Conservation (phyloP, 2,888 invertebrate genomes). For the Oasisia sp. region DNA sequence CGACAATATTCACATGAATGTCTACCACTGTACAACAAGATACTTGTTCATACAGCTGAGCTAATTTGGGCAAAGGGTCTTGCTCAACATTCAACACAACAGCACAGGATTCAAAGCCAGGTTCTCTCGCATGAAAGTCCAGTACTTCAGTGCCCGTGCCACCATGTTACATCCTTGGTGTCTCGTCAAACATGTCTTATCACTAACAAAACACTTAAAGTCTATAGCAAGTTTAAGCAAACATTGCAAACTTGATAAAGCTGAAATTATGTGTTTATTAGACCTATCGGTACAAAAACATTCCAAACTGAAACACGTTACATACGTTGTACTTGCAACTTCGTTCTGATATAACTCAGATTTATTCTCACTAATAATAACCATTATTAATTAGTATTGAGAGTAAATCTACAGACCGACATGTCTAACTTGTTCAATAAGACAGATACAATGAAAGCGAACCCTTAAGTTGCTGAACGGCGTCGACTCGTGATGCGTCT, state of each 20-base stretch:
- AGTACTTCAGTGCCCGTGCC: too few relatives aligned
- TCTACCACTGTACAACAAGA: too few relatives aligned
- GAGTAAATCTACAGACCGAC: background rate
- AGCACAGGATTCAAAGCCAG: too few relatives aligned
- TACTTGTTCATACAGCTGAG: too few relatives aligned
- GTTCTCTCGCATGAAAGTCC: too few relatives aligned
- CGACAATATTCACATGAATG: too few relatives aligned
- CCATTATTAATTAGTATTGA: background rate
- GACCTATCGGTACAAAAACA: background rate
- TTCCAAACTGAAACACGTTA: background rate
- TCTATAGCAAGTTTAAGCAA: background rate
- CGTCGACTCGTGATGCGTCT: slow-evolving; percentile 77
- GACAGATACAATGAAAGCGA: slow-evolving; percentile 34
- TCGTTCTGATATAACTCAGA: background rate
- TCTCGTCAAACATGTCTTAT: background rate
- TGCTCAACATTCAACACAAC: too few relatives aligned
- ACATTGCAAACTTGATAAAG: background rate
- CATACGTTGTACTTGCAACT: background rate
- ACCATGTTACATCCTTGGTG: too few relatives aligned
- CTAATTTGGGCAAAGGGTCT: too few relatives aligned
- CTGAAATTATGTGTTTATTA: background rate
- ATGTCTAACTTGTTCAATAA: background rate
- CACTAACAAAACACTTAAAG: background rate
- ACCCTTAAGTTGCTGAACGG: slow-evolving; percentile 77
- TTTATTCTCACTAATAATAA: background rate